Evolutionary conservation across 2,888 invertebrate species (phyloP), one percentile per base, ranked within the genome.

Genomic region (Cosmia pyralina): DNA sequence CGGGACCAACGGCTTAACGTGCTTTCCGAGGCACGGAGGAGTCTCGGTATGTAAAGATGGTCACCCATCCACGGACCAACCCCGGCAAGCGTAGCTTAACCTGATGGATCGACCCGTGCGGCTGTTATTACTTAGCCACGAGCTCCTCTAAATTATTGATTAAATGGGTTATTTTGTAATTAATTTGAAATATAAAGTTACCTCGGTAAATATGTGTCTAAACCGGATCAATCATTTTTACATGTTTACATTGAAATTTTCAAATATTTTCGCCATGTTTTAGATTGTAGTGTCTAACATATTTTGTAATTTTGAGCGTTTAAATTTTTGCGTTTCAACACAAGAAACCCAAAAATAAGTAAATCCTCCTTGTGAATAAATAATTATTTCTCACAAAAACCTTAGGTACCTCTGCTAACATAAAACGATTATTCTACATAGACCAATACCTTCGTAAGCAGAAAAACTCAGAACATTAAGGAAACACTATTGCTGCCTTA

Each of bases 401-500:
- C 0, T 58, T 53, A 8, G 17, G 17, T 38, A 44, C 6, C 8
- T 34, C 1, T 44, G n/a, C 28, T n/a, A 46, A 50, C 46, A 77
- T 15, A 52, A 52, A 53, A 11, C 6, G 19, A 41, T 67, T 34
- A 59, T 55, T 60, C 46, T 41, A 55, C 44, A 34, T 57, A 52
- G n/a, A 10, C 19, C 34, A 63, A 59, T 68, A 13, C n/a, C 50
- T 62, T 48, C n/a, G 80, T 65, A 60, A 72, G 73, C 57, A 79
- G 44, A 79, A 79, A 83, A 65, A 66, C 41, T 63, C n/a, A 1
- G 46, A 65, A 83, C 64, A 68, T 73, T 66, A 65, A 62, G 60
- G 34, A 68, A 72, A 83, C 34, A 58, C 48, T 72, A 64, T 67
- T 63, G 4, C 17, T 41, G 4, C 2, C 34, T 28, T 72, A 79